These are phyloP conservation scores for Halcyon badia DNA, from an alignment of 2,797 vertebrate species.

Conservation along the genomic window DNA sequence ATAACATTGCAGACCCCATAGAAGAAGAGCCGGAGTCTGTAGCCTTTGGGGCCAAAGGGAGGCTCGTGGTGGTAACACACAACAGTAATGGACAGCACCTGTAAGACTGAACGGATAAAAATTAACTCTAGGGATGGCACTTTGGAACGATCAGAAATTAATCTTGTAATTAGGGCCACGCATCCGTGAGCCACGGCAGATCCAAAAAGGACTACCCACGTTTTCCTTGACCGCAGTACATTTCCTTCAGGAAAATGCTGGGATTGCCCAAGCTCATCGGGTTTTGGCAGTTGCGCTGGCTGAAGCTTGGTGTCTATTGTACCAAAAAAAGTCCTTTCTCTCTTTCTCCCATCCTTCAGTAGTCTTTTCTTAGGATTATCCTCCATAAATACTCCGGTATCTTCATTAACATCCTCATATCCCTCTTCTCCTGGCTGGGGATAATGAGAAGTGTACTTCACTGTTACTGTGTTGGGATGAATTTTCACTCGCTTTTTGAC, in stretches of 20 bases:
- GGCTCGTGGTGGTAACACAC: constrained; percentile 91
- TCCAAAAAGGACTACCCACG: constrained; percentile 90
- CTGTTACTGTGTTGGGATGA: constrained; percentile 94
- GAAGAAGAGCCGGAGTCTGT: constrained; percentile 90
- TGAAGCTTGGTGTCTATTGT: constrained; percentile 85
- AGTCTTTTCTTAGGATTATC: constrained; percentile 91
- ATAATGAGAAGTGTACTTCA: constrained; percentile 94
- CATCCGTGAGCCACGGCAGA: constrained; percentile 93
- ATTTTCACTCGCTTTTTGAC: constrained; percentile 96
- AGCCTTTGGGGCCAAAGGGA: constrained; percentile 92
- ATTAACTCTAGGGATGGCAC: constrained; percentile 94
- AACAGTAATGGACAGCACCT: constrained; percentile 88
- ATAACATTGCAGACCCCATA: constrained; percentile 94
- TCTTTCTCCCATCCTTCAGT: constrained; percentile 83
- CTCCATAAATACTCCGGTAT: constrained; percentile 89
- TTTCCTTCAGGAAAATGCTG: constrained; percentile 90
- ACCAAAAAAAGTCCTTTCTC: constrained; percentile 87
- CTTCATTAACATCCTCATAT: constrained; percentile 91
- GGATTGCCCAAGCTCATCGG: constrained; percentile 84
- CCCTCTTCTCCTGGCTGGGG: constrained; percentile 93
- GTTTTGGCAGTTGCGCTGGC: constrained; percentile 75
- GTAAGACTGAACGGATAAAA: constrained; percentile 91
- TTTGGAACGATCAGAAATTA: constrained; percentile 91
- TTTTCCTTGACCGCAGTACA: constrained; percentile 88
- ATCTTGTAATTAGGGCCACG: constrained; percentile 90